phyloP scores from a whole-genome alignment of 2,113 vertebrate species.

The Amphilophus citrinellus region DNA sequence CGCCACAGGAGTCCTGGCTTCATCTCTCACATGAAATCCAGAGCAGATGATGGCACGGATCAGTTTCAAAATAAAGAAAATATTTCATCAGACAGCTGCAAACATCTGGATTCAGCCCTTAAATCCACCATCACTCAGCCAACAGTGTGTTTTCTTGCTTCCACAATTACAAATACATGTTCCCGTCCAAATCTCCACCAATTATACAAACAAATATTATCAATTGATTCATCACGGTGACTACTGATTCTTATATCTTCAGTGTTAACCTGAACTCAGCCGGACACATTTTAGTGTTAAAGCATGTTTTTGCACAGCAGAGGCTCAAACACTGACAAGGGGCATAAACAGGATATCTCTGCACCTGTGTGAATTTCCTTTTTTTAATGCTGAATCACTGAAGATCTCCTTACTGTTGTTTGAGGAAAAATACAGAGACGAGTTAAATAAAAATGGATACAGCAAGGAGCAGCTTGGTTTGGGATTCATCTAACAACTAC shows the following conservation, averaged over 20 bases:
- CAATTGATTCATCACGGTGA: background rate
- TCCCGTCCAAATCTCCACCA: background rate
- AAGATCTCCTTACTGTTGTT: background rate
- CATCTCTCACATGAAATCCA: background rate
- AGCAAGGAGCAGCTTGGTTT: conserved; percentile 25
- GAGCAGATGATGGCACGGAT: conserved; percentile 1
- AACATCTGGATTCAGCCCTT: conserved; percentile 28
- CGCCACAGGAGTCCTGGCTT: background rate
- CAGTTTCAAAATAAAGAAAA: conserved; percentile 14
- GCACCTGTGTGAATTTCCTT: background rate
- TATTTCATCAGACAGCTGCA: conserved; percentile 1
- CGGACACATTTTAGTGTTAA: background rate
- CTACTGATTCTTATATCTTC: background rate
- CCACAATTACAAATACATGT: background rate
- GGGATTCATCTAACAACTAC: conserved; percentile 42
- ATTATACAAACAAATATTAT: background rate
- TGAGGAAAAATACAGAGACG: background rate
- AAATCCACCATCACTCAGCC: background rate
- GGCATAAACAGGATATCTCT: background rate
- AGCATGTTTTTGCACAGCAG: background rate
- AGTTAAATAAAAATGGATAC: conserved; percentile 7
- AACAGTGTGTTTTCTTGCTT: background rate
- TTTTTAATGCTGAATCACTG: background rate
- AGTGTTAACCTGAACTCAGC: background rate
- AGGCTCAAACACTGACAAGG: background rate